Evolutionary conservation across 2,797 vertebrate species (phyloP).

Genomic region (Pempheris klunzingeri): DNA sequence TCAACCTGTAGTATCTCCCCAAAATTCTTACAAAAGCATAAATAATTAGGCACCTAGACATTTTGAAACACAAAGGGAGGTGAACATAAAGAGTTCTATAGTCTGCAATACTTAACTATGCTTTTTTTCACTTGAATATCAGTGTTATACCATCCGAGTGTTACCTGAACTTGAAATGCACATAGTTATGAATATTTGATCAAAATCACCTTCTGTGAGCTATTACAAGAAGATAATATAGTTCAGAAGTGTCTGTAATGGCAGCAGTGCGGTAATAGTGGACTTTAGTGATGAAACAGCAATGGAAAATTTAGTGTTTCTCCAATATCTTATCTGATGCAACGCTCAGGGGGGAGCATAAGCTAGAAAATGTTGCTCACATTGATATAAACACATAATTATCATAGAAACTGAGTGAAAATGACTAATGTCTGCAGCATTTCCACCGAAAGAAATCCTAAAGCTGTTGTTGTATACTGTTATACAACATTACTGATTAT

Average conservation of each 20-base stretch:
- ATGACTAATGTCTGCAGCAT: not conserved
- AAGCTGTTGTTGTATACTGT: too few species aligned
- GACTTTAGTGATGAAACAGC: slow-evolving; percentile 39
- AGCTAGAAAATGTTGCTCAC: slow-evolving; percentile 8
- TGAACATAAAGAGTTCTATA: slow-evolving; percentile 12
- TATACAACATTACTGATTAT: not conserved
- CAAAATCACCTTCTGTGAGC: slow-evolving; percentile 35
- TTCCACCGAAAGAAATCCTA: not conserved
- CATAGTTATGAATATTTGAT: slow-evolving; percentile 54
- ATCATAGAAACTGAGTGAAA: slow-evolving; percentile 13
- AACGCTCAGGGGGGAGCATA: slow-evolving; percentile 19
- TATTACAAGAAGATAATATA: slow-evolving; percentile 36
- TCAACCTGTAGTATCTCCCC: not conserved
- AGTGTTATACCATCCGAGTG: not conserved
- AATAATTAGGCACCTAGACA: not conserved
- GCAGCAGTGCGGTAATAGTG: slow-evolving; percentile 25
- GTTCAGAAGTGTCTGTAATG: slow-evolving; percentile 27
- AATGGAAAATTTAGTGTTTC: slow-evolving; percentile 25
- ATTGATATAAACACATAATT: slow-evolving; percentile 19
- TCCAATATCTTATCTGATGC: slow-evolving; percentile 36
- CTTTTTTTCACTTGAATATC: slow-evolving; percentile 20
- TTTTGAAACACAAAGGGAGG: slow-evolving; percentile 3
- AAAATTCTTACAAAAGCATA: not conserved
- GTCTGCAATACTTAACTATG: slow-evolving; percentile 16
- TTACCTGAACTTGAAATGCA: slow-evolving; percentile 43